phyloP scores from a whole-genome alignment of 2,797 vertebrate species.

The Pyrrhura leucotis region DNA sequence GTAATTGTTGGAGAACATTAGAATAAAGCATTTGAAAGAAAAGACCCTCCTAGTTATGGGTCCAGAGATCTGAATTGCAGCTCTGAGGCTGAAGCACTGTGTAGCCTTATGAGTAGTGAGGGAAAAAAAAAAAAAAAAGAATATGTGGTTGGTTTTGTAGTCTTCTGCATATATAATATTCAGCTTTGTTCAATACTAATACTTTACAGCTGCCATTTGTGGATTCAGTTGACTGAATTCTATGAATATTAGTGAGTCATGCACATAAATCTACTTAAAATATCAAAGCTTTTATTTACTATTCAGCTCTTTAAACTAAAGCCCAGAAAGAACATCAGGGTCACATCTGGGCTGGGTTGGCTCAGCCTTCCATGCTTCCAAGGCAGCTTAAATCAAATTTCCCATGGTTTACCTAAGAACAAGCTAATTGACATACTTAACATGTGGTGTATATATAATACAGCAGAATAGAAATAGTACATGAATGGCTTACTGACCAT shows the following conservation, averaged over 20 bases:
- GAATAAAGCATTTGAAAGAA: neutral
- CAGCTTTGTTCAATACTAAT: conserved; percentile 37
- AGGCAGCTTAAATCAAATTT: neutral
- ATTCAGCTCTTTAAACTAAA: neutral
- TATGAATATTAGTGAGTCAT: conserved; percentile 42
- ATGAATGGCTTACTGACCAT: neutral
- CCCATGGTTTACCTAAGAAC: neutral
- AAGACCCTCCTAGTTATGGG: neutral
- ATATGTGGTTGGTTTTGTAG: neutral
- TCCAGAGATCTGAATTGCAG: neutral
- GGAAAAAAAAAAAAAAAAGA: neutral
- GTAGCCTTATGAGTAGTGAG: neutral
- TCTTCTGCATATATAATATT: conserved; percentile 12
- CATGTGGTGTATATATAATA: neutral
- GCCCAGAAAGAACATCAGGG: neutral
- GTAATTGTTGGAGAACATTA: neutral
- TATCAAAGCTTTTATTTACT: conserved; percentile 21
- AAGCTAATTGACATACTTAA: neutral
- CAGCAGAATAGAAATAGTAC: neutral
- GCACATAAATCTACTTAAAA: conserved; percentile 9
- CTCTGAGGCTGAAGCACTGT: neutral
- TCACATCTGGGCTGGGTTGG: neutral
- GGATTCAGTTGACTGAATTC: conserved; percentile 23
- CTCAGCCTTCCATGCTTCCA: neutral
- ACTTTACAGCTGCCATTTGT: conserved; percentile 17